Evolutionary conservation across 2,888 invertebrate genomes (phyloP), one percentile per base, ranked within the genome.

Genomic region (Nowickia ferox): DNA sequence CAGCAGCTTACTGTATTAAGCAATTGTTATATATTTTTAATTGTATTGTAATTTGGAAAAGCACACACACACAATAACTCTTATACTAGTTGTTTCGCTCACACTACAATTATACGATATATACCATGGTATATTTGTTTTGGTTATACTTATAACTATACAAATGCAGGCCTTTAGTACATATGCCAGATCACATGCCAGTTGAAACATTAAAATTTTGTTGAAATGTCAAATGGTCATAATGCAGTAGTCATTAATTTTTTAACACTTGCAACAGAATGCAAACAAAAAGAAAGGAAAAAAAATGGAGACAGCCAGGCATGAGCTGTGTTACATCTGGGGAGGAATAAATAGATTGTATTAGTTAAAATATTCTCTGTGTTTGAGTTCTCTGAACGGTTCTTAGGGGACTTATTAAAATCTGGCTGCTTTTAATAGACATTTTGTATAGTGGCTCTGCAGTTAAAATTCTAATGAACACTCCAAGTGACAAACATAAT

Each of bases 201-300:
- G 6, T 22, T 44, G 17, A 51, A 83, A 66, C 40, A 72, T 66
- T 44, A 66, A 17, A 66, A 51, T 77, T 77, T 83, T 77, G 77
- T 40, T 72, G 46, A 83, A 72, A 84, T 61, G 66, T 84, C 66
- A 84, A 84, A 84, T 46, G 83, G 83, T 78, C 78, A 84, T 84
- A 84, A 78, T 84, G 83, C 83, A 84, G 83, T 84, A 68, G 83
- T 84, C 83, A 84, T 84, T 84, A 84, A 84, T 59, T 78, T 84
- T 84, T 84, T 77, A 84, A 84, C 83, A 78, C 83, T 84, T 68
- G 53, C 51, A 77, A 51, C 2, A 30, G 38, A 48, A 77, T 11
- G 11, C 1, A 48, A 82, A 76, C 69, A 63, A 63, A 59, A 59
- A 38, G 8, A 11, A 30, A 30, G 30, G 63, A 63, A 63, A 30